Base-by-base conservation (phyloP, 2,113 vertebrate genomes). In the Patagioenas fasciata region DNA sequence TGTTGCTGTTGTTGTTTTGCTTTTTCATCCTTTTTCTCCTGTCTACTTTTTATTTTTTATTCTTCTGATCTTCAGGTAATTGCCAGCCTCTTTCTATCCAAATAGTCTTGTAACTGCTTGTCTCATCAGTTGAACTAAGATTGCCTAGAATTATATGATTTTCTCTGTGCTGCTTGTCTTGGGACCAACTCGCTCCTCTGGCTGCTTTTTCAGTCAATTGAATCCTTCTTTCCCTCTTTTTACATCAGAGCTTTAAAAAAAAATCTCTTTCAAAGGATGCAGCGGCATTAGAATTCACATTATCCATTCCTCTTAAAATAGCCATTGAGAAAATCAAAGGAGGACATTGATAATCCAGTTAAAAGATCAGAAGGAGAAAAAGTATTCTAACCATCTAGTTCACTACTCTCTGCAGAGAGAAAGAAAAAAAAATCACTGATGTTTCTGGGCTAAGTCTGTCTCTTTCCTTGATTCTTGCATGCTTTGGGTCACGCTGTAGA, bases 351-450 rank as follows among this genome's bases (percentile, higher is more conserved):
- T 91, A 94, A 94, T 95, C 81, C 79, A 83, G 74, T 94, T 96
- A 91, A 95, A 89, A 96, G 91, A 94, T 91, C 75, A 95, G 81
- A 89, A 80, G 53, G 51, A 89, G 58, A 58, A 95, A 91, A 93
- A 83, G 38, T 70, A 56, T 58, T 92, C 50, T 91, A 91, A 78
- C 58, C 13, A n/a, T 85, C 40, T 87, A 73, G 47, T 74, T 83
- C 47, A 78, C 54, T 73, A 19, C 54, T 78, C 89, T 88, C 60
- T 85, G 17, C 29, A 51, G 38, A 81, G 65, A 65, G 19, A 44
- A 80, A 11, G 72, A 71, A 44, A 51, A 32, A 75, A 65, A 86
- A 73, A n/a, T 58, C n/a, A 56, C 31, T 60, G 54, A 70, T 75
- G 12, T 90, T 94, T 89, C 54, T 85, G 51, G 17, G 21, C n/a